Evolutionary conservation across 2,797 vertebrate genomes (phyloP), one percentile per base, ranked within the genome.

Genomic region (Phyllotis vaccarum): DNA sequence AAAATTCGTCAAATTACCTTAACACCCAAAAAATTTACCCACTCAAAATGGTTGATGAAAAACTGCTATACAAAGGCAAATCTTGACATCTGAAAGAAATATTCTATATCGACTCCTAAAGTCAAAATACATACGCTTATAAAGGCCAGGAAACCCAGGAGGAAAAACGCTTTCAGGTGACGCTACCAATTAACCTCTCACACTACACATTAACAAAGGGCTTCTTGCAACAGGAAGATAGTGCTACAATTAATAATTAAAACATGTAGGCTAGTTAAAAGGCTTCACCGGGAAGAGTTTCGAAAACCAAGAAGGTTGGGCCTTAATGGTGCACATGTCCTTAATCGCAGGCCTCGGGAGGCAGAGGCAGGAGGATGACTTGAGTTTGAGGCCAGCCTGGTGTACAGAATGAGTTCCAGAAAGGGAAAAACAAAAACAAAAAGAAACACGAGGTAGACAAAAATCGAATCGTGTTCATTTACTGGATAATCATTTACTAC

Each of bases 161-260:
- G 56, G 75, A 95, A 94, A n/a, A n/a, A n/a, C n/a, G 96, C 62
- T 52, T 40, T 58, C 60, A 93, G 19, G 64, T 58, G 31, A 75
- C 54, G 58, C 4, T 88, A n/a, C 14, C 83, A 85, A 66, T 66
- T 34, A 96, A 94, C 70, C 49, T 80, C 91, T 93, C 68, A 29
- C 5, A 68, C 54, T 24, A 37, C 34, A 34, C 34, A 54, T 74
- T 91, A 95, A 79, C 40, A 91, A 93, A 78, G 75, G 21, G 1
- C 82, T 62, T 83, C 46, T 9, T 49, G 52, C 13, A 82, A 95
- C 60, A 95, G 72, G 54, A 98, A 91, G 85, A 92, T 66, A 86
- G 49, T 81, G 27, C 82, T 93, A 52, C 70, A 21, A 64, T 22
- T 82, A 93, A 76, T 78, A 52, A 90, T n/a, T 81, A 86, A 97